Evolutionary conservation across 2,113 vertebrate genomes (phyloP), one percentile per base, ranked within the genome.

Genomic region (Mastomys coucha): DNA sequence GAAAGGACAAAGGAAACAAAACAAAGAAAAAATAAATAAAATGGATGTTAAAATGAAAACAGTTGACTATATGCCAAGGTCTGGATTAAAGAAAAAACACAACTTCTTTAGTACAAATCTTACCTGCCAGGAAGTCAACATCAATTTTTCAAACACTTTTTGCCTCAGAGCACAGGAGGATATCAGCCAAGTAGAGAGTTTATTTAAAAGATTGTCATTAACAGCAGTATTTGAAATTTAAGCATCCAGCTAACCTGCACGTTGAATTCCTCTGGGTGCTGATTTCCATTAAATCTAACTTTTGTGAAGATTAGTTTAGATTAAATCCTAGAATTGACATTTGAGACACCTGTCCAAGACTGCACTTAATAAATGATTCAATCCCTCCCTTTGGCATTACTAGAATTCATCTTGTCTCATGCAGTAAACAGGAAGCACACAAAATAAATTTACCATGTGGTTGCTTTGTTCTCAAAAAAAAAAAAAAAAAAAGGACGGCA

Each of bases 271-370:
- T 96, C 65, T 93, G 96, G 84, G 97, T 85, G 94, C 94, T 97
- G 91, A 97, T 97, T 98, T 96, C 98, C 97, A 97, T 98, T 95
- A 96, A 81, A 97, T 88, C 97, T 97, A 96, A 97, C 96, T 98
- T 98, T 97, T 96, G 96, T 94, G 84, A 96, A 92, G 97, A 97
- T 98, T 97, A 95, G 87, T 93, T 97, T 97, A 96, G 97, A 98
- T 97, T 97, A 95, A 97, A 97, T 89, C 45, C 78, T 89, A 75
- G 96, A 94, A 93, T 69, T 97, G 93, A 78, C 89, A 98, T 97
- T 97, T 97, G 91, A 89, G 97, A 91, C 96, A 96, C 95, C 95
- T 95, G 92, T 96, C 91, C 92, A 96, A 96, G 93, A 92, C 89
- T 87, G 78, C 97, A 95, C 95, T 97, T 95, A 97, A 98, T 97